These are phyloP conservation scores for Perca schrenkii DNA, from an alignment of 2,113 vertebrate genomes.

Conservation along the genomic window DNA sequence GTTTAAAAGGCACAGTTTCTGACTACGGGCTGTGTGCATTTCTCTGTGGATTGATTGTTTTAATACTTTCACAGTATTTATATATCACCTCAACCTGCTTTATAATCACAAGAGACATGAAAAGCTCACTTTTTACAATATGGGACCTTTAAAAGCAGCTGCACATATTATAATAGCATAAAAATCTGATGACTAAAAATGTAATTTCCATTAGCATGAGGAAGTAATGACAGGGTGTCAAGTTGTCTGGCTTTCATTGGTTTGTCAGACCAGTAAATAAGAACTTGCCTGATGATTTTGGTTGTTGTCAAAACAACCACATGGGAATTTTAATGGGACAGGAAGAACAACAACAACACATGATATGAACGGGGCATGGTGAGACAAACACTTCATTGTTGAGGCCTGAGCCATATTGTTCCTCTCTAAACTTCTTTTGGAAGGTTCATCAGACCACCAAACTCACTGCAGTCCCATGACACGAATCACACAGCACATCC, in stretches of 20 bases:
- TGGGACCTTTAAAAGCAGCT: neutral
- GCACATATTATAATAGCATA: no score
- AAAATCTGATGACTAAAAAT: neutral
- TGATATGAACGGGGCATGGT: slow-evolving; percentile 43
- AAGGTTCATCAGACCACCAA: slow-evolving; percentile 57
- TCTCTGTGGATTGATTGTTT: no score
- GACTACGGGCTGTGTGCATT: no score
- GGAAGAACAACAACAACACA: slow-evolving; percentile 68
- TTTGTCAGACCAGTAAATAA: neutral
- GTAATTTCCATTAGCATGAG: neutral
- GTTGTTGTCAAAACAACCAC: slow-evolving; percentile 53
- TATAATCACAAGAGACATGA: no score
- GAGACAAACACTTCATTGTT: slow-evolving; percentile 70
- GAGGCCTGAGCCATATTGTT: slow-evolving; percentile 35
- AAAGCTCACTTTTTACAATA: no score
- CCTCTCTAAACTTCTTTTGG: slow-evolving; percentile 20
- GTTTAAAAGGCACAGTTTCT: no score
- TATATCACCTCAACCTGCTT: no score
- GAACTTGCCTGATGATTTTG: neutral
- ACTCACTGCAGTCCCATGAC: slow-evolving; percentile 71
- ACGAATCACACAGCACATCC: slow-evolving; percentile 64
- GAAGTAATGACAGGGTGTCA: neutral
- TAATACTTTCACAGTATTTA: no score
- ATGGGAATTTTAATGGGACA: slow-evolving; percentile 63
- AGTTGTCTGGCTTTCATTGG: neutral